These are phyloP conservation scores for Etheostoma nigrum DNA, from an alignment of 2,797 vertebrate species.

Conservation along the genomic window DNA sequence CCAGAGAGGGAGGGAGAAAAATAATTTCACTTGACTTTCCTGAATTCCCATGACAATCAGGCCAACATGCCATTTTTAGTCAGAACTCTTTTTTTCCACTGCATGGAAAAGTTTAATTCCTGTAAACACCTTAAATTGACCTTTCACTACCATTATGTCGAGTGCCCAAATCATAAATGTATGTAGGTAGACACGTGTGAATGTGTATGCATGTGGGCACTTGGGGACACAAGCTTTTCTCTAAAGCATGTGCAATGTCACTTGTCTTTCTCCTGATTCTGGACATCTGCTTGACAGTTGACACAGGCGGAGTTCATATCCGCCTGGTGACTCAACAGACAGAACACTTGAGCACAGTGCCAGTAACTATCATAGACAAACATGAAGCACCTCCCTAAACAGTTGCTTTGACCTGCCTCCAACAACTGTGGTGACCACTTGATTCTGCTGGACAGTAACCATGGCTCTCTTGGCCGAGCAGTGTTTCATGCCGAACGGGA, in stretches of 20 bases:
- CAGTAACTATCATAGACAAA: slow-evolving; percentile 67
- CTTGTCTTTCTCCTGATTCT: slow-evolving; percentile 49
- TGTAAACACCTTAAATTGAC: slow-evolving; percentile 31
- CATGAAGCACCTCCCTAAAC: slow-evolving; percentile 67
- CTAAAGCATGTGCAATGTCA: slow-evolving; percentile 27
- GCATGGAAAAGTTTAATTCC: slow-evolving; percentile 18
- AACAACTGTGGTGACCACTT: slow-evolving; percentile 56
- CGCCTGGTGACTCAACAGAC: slow-evolving; percentile 62
- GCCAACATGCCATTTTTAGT: slow-evolving; percentile 7
- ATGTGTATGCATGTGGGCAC: slow-evolving; percentile 10
- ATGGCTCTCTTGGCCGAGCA: slow-evolving; percentile 51
- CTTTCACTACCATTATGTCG: slow-evolving; percentile 2
- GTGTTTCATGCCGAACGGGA: slow-evolving; percentile 59
- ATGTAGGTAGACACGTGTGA: slow-evolving; percentile 1
- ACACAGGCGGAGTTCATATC: slow-evolving; percentile 62
- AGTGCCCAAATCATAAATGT: slow-evolving; percentile 8
- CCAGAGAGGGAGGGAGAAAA: neutral
- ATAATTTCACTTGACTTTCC: slow-evolving; percentile 23
- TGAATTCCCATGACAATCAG: slow-evolving; percentile 31
- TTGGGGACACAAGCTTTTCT: slow-evolving; percentile 12
- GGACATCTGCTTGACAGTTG: slow-evolving; percentile 72
- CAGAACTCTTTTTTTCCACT: slow-evolving; percentile 8
- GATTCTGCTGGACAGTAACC: slow-evolving; percentile 64
- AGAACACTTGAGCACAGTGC: slow-evolving; percentile 67
- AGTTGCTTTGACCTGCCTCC: slow-evolving; percentile 71